Evolutionary conservation across 1,140 invertebrate species (phyloP), one percentile per base, ranked within the genome.

Genomic region (Eumeta japonica): DNA sequence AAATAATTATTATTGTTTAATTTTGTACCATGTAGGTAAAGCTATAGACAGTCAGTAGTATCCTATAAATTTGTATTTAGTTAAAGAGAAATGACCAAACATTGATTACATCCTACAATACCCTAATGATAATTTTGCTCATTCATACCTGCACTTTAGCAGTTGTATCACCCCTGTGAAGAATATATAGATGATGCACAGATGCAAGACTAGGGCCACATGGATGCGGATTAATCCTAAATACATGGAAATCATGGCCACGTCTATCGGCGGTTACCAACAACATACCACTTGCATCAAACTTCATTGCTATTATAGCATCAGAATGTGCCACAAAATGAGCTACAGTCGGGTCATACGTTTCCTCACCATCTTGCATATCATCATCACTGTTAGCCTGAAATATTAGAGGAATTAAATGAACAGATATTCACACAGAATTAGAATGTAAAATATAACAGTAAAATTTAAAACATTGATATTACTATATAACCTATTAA

Each of bases 211-310:
- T 84, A 14, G 93, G 85, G 1, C 90, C 89, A 18, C 86, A 85
- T 1, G 94, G 92, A 81, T 97, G 94, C 0, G 94, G 88, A 56
- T 95, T 88, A 46, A 98, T 85, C 42, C 91, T 82, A 73, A 98
- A 99, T 30, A 99, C 81, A 70, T 98, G 90, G 72, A 98, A 98
- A 58, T 94, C 90, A 59, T 97, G 93, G 0, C 95, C 95, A n/a
- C 88, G 79, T 45, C 87, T 85, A 73, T 97, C 95, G 1, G 92
- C 91, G 1, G 94, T 97, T 35, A 98, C 79, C 14, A 99, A 77
- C 30, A 98, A 64, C 61, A 91, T 86, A 7, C 96, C 96, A 39
- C 89, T 94, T 3, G 87, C 83, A 64, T 97, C 95, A 75, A 98
- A 98, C 48, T 85, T 82, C 75, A 98, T 79, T 16, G 89, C 88